Evolutionary conservation across 2,113 vertebrate species (phyloP).

Genomic region (Corydoras maculifer): DNA sequence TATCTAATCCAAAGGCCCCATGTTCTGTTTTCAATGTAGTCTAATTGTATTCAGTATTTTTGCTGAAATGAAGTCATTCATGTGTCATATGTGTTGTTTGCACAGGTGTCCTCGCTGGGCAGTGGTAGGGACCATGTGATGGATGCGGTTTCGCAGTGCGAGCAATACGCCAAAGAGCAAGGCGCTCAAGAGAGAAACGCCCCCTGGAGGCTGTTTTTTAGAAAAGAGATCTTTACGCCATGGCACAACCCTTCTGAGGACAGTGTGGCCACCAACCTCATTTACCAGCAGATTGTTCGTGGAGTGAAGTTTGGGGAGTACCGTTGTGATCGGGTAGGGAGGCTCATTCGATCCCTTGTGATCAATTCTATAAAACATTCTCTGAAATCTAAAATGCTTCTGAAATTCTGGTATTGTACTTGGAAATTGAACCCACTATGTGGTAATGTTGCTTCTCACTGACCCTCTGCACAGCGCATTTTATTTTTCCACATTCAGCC

Average conservation of each 20-base stretch:
- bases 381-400: too few species aligned
- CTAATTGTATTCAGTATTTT: too few species aligned
- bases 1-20: too few species aligned
- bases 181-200: slow-evolving; percentile 94
- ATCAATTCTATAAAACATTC: too few species aligned
- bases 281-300: slow-evolving; percentile 91
- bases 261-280: slow-evolving; percentile 88
- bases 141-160: slow-evolving; percentile 95
- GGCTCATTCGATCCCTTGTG: too few species aligned
- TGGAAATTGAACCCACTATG: too few species aligned
- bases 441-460: too few species aligned
- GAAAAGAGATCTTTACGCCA: slow-evolving; percentile 94
- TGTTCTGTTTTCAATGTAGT: too few species aligned
- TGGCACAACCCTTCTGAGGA: slow-evolving; percentile 86
- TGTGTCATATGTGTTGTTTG: too few species aligned
- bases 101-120: slow-evolving; percentile 95
- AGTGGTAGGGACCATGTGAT: slow-evolving; percentile 93
- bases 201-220: slow-evolving; percentile 92
- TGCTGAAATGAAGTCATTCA: neutral
- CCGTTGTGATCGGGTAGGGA: slow-evolving; percentile 84
- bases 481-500: too few species aligned
- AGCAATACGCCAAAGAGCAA: slow-evolving; percentile 95
- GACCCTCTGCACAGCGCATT: too few species aligned
- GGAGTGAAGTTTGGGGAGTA: slow-evolving; percentile 98
- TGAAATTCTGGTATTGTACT: too few species aligned